phyloP scores from a whole-genome alignment of 2,888 invertebrate genomes.

The Hyles lineata region DNA sequence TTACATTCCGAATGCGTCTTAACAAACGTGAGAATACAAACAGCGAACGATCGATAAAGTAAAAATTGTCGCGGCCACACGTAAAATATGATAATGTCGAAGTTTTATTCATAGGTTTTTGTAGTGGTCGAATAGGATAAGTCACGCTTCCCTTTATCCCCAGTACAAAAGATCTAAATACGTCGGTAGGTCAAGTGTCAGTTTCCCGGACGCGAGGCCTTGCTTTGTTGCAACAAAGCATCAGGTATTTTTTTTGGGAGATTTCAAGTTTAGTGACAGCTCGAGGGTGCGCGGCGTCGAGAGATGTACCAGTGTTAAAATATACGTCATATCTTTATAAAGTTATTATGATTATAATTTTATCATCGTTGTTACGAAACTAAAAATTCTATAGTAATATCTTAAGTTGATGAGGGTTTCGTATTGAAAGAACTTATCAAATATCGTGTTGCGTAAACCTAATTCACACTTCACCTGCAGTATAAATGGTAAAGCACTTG shows the following conservation, averaged over 20 bases:
- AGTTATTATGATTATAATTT: not conserved
- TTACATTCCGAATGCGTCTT: constrained; percentile 10
- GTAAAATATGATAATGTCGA: constrained; percentile 68
- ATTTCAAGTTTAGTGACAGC: constrained; percentile 66
- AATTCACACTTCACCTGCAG: too few relatives aligned
- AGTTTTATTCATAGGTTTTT: constrained; percentile 67
- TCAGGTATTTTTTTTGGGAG: constrained; percentile 57
- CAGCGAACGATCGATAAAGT: constrained; percentile 18
- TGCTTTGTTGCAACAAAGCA: constrained; percentile 66
- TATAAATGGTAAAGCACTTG: too few relatives aligned
- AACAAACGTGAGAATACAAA: constrained; percentile 10
- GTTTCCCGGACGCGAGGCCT: constrained; percentile 77
- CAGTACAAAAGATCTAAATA: constrained; percentile 79
- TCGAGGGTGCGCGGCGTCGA: constrained; percentile 57
- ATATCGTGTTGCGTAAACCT: too few relatives aligned
- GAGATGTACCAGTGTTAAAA: not conserved
- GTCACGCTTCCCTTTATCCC: constrained; percentile 77
- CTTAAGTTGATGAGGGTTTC: too few relatives aligned
- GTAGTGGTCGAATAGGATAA: constrained; percentile 65
- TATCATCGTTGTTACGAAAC: too few relatives aligned
- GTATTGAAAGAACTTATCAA: too few relatives aligned
- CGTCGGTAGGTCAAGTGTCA: constrained; percentile 80
- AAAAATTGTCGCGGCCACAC: constrained; percentile 32
- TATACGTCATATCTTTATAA: not conserved
- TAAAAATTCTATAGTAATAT: too few relatives aligned